A percentile compares a stretch with the other conserved stretches of the same genome.
These are phyloP conservation scores for mouse (Mus musculus) DNA, from an alignment of 2,113 vertebrate genomes.

Conservation along the genomic window GRCm39 chr1:123042001-123042500, in stretches of 20 bases:
- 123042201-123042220: neutral
- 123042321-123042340: neutral
- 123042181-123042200: neutral
- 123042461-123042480: neutral
- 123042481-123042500: neutral
- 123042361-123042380: neutral
- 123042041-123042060: neutral
- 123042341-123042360: neutral
- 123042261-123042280: neutral
- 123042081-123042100: neutral
- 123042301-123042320: fast-evolving
- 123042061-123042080: neutral
- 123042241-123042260: no score
- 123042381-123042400: neutral
- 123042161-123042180: no score
- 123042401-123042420: neutral
- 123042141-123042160: neutral
- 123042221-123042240: neutral
- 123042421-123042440: neutral
- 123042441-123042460: neutral
- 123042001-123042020: neutral
- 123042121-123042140: neutral
- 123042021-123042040: neutral
- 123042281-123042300: neutral
- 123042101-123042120: no score